Evolutionary conservation across 2,113 vertebrate species (phyloP), one percentile per base, ranked within the genome.

Genomic region (Eulacestoma nigropectus): DNA sequence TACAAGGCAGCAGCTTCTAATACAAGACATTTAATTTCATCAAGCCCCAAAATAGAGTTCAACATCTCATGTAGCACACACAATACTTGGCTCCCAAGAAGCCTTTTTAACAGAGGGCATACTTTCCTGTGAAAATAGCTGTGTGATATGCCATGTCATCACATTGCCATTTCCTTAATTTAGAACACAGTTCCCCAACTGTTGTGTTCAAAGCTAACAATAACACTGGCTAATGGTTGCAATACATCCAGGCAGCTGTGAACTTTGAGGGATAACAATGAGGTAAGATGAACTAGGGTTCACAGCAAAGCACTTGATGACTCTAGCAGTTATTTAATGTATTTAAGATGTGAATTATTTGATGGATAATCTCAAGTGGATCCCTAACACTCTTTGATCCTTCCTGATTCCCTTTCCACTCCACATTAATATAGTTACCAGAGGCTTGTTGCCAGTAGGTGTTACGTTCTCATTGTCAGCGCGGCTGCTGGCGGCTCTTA

Each of bases 301-400:
- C 97, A 96, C 86, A 92, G 95, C 93, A 96, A 97, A 98, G 95
- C 75, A 72, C 87, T 95, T 82, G 87, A 90, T 96, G 90, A 97
- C 87, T 97, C 92, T 83, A 93, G 90, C 91, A 91, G 94, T 94
- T 97, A 96, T 95, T 98, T 97, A 98, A 98, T 98, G 74, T 95
- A 97, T 96, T 97, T 96, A 97, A 98, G 95, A 97, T 97, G 96
- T 97, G 96, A 95, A 97, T 97, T 96, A 96, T 97, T 97, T 97
- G 95, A 97, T 93, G 94, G 91, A 92, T 97, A 97, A 98, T 97
- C 97, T 96, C 91, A 97, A 97, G 88, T 97, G 96, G 90, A 97
- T 96, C 92, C 89, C 95, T 94, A 89, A 94, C 83, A 79, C 79
- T 67, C 96, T 97, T 98, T 97, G 94, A 95, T 96, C 90, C 88